Base-by-base conservation (phyloP, 1,140 invertebrate genomes). In the Bombus huntii region DNA sequence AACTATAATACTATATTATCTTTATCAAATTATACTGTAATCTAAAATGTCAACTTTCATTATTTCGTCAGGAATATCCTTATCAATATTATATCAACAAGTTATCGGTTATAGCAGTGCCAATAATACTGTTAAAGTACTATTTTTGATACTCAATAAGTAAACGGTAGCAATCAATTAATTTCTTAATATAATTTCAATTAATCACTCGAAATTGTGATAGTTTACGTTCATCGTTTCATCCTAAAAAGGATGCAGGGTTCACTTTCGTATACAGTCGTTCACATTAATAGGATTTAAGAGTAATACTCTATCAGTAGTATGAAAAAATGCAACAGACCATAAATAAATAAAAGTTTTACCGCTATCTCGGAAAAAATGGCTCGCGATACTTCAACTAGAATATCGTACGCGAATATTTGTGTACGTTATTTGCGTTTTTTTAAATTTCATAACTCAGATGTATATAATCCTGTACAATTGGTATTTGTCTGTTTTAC, bases 201-300 rank as follows among this genome's bases (percentile, higher is more conserved):
- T 28, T 1, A 12, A 59, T 59, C 47, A 2, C 5, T 59, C 9
- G 25, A 28, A 59, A 59, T 28, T 59, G 28, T 59, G 25, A 59
- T 3, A 13, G 3, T n/a, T 62, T 5, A 28, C 28, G 59, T 62
- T 53, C 0, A n/a, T n/a, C 3, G 1, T n/a, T 62, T 62, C 12
- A 12, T n/a, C 0, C 12, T 28, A n/a, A 62, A 62, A n/a, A n/a
- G 12, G 9, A n/a, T 53, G 3, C 0, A n/a, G 59, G 12, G 59
- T 2, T 13, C 3, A 1, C 28, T n/a, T 62, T 13, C 28, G 12
- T 62, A 62, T 15, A 31, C n/a, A 31, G 5, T 15, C 1, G 62
- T 2, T 31, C 62, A 0, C 15, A 28, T 62, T 62, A 53, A 53
- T 53, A 53, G 47, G 47, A 53, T 53, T 53, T 53, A n/a, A 62